Evolutionary conservation across 2,797 vertebrate genomes (phyloP).

Genomic region (Pteropus rufus): DNA sequence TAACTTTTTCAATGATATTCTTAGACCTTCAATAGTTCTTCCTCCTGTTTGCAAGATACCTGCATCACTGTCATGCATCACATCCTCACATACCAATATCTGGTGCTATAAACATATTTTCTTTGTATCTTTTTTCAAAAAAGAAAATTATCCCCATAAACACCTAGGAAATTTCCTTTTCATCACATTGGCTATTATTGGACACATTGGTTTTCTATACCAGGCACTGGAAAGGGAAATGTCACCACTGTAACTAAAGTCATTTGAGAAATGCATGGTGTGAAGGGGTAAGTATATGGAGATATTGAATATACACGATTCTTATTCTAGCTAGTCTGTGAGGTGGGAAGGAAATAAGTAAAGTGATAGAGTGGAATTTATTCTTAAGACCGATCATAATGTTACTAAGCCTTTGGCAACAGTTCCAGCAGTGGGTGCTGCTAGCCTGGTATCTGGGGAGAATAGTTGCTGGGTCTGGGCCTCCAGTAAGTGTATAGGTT

Average conservation of each 20-base stretch:
- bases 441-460: background rate
- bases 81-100: background rate
- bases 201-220: background rate
- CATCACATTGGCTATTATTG: background rate
- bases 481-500: background rate
- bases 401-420: background rate
- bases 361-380: background rate
- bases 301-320: background rate
- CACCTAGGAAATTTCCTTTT: background rate
- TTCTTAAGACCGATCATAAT: background rate
- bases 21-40: background rate
- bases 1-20: background rate
- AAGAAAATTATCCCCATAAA: background rate
- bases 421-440: background rate
- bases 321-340: background rate
- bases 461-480: background rate
- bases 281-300: background rate
- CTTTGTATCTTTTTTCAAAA: background rate
- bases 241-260: background rate
- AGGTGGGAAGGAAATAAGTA: background rate
- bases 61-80: background rate
- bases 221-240: background rate
- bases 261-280: background rate
- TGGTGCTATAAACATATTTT: background rate
- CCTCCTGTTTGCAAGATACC: background rate